phyloP scores from a whole-genome alignment of 2,113 vertebrate species.

The Toxostoma redivivum region DNA sequence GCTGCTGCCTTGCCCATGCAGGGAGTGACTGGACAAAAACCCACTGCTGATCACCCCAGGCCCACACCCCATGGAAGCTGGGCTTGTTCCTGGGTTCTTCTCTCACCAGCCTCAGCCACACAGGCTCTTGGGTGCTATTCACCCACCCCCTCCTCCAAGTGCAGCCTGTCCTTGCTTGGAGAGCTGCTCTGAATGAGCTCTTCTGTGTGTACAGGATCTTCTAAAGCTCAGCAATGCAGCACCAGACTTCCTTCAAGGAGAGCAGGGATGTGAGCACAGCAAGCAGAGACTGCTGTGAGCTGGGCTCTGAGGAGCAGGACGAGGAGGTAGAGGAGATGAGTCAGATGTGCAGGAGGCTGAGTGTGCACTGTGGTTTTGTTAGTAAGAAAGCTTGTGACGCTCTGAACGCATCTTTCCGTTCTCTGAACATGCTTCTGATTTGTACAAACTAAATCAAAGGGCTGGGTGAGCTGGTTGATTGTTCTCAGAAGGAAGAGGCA shows the following conservation, averaged over 20 bases:
- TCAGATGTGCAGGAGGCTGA: neutral
- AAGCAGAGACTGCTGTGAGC: neutral
- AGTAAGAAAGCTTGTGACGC: neutral
- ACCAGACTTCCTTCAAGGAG: neutral
- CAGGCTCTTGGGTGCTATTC: neutral
- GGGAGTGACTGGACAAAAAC: neutral
- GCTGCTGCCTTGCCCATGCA: neutral
- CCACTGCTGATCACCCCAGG: neutral
- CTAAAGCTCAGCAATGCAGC: neutral
- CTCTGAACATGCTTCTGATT: neutral
- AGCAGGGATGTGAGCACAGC: neutral
- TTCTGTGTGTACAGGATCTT: neutral
- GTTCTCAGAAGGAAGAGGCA: neutral
- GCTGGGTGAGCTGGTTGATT: neutral
- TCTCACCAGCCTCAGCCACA: neutral
- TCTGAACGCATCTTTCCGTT: neutral
- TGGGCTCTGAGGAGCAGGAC: neutral
- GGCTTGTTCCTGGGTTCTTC: fast-evolving
- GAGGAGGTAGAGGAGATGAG: neutral
- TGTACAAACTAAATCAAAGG: neutral
- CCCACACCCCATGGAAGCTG: fast-evolving
- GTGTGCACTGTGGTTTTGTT: neutral
- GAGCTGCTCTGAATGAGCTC: neutral
- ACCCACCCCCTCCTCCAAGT: neutral
- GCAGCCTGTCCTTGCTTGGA: neutral